Percentiles rank a stretch among this genome's conserved stretches.
phyloP scores from a whole-genome alignment of 2,113 vertebrate species.

The Porphyrio hochstetteri region DNA sequence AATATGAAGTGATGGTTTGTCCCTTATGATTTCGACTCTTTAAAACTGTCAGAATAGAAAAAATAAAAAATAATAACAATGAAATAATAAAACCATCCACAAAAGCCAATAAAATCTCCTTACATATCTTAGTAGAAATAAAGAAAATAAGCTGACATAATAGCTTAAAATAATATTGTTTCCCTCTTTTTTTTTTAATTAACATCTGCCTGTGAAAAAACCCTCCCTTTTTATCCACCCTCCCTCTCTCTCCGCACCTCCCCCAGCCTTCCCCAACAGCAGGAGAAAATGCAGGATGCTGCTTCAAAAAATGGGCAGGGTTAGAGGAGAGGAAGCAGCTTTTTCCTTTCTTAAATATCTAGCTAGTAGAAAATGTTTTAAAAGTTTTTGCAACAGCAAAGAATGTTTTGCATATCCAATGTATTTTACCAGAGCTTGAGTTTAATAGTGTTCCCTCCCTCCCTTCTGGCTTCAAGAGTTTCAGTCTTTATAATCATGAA shows the following conservation, averaged over 20 bases:
- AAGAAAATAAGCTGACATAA: not conserved
- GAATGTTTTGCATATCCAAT: not conserved
- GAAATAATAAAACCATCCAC: fast-evolving
- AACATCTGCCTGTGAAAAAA: not conserved
- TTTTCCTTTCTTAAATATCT: not conserved
- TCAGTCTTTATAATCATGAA: not conserved
- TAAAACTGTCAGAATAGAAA: not conserved
- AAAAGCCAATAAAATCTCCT: not conserved
- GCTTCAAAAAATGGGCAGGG: not conserved
- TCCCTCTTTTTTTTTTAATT: not conserved
- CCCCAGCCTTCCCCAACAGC: no score
- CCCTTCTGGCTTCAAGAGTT: not conserved
- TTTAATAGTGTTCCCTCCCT: not conserved
- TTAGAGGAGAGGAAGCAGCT: fast-evolving
- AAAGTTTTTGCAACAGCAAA: not conserved
- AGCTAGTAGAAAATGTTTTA: not conserved
- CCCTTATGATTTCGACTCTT: not conserved
- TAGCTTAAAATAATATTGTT: not conserved
- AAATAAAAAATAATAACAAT: not conserved
- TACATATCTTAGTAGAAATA: not conserved
- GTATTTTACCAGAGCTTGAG: not conserved
- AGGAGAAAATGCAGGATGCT: not conserved
- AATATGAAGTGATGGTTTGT: not conserved
- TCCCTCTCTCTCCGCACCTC: no score
- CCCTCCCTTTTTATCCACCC: fast-evolving